phyloP scores from a whole-genome alignment of 2,797 vertebrate species.

The Gila robusta region DNA sequence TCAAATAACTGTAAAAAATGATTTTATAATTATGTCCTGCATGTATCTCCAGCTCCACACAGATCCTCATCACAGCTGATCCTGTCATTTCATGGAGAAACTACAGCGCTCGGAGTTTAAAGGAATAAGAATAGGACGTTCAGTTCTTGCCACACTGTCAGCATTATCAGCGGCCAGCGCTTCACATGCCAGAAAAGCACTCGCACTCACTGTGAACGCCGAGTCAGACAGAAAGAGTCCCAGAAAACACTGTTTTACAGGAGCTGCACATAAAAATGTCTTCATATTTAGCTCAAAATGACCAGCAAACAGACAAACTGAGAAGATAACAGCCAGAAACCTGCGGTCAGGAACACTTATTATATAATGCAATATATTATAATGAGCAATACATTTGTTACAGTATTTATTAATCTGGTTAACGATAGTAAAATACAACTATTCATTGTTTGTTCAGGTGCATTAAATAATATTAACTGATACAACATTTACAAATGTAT shows the following conservation, averaged over 20 bases:
- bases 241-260: background rate
- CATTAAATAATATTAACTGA: background rate
- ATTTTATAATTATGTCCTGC: no score
- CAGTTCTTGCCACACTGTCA: conserved; percentile 23
- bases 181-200: conserved; percentile 45
- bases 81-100: background rate
- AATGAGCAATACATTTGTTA: background rate
- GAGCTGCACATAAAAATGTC: background rate
- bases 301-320: background rate
- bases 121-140: background rate
- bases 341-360: no score
- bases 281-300: background rate
- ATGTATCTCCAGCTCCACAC: no score
- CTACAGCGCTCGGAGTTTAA: background rate
- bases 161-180: conserved; percentile 25
- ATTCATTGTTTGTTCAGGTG: background rate
- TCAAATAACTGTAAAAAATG: no score
- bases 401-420: no score
- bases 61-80: conserved; percentile 23
- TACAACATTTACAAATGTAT: background rate
- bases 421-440: background rate
- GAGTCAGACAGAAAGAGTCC: conserved; percentile 45
- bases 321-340: background rate
- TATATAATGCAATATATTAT: background rate
- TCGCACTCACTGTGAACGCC: conserved; percentile 33